A percentile compares a stretch with the other conserved stretches of the same genome.
Evolutionary conservation across 2,888 invertebrate species (phyloP).

Genomic region (Tenthredo amoena): DNA sequence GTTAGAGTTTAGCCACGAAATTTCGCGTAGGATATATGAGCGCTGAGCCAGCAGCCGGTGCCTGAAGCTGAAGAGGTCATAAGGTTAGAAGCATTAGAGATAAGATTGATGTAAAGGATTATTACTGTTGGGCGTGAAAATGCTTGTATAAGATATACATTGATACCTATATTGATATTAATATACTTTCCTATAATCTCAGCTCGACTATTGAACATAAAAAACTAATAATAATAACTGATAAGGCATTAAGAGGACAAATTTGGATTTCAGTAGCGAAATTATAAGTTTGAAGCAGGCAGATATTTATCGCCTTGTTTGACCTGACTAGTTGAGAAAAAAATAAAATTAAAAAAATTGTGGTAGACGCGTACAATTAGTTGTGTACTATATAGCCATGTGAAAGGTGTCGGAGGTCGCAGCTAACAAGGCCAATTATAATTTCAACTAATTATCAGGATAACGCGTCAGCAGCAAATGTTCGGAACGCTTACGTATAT

Average conservation of each 20-base stretch:
- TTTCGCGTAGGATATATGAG: not conserved
- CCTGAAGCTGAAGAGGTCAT: conserved; percentile 5
- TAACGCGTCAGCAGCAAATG: not conserved
- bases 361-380: not conserved
- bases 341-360: not conserved
- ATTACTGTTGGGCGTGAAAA: not conserved
- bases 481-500: not conserved
- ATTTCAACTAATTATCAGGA: not conserved
- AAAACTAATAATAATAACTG: not conserved
- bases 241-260: not conserved
- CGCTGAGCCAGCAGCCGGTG: conserved; percentile 19
- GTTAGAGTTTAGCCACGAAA: not conserved
- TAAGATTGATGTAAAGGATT: conserved; percentile 24
- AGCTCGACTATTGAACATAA: not conserved
- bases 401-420: not conserved
- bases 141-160: not conserved
- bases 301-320: not conserved
- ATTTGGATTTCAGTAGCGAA: not conserved
- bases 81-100: not conserved
- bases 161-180: not conserved
- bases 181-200: not conserved
- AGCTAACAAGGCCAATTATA: not conserved
- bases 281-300: not conserved
- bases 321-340: not conserved
- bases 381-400: not conserved